Evolutionary conservation across 2,888 invertebrate genomes (phyloP), one percentile per base, ranked within the genome.

Genomic region (Hypena proboscidalis): DNA sequence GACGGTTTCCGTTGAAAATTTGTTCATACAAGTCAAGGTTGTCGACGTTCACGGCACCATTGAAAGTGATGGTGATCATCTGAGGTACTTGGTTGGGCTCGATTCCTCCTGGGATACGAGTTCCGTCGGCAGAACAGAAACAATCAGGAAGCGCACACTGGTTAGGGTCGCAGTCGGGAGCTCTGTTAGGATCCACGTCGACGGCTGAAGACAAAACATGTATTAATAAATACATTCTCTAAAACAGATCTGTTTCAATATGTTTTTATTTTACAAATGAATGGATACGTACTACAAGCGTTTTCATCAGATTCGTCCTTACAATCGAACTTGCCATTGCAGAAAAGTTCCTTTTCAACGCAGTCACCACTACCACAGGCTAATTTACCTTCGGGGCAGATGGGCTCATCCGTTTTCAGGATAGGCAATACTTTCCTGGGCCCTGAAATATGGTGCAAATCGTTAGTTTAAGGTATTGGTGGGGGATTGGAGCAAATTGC

Each of bases 261-360:
- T 4, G n/a, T 11, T 26, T 2, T 14, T 10, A 11, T 14, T 13
- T 7, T 9, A 17, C 13, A 8, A 17, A 32, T 19, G 7, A 20
- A 9, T 31, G 7, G 19, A 21, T 64, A 96, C 97, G 95, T 92
- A 97, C 97, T 95, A 93, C 98, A 98, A 60, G 97, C 96, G 73
- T 98, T 98, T 90, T 98, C 98, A 78, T 98, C 98, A 36, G 97
- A 98, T 79, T 97, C 97, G 78, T 98, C 98, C 76, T 96, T 95
- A 91, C 98, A 98, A 80, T 98, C 97, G 35, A 95, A 93, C 85
- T 97, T 96, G 74, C 97, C 97, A 77, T 98, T 97, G 87, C 98
- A 98, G 93, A 98, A 98, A 40, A 98, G 92, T 75, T 96, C 96
- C 85, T 95, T 97, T 66, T 97, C 97, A 46, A 98, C 93, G 86